phyloP scores from a whole-genome alignment of 1,140 invertebrate genomes.

The Zaprionus nigranus region DNA sequence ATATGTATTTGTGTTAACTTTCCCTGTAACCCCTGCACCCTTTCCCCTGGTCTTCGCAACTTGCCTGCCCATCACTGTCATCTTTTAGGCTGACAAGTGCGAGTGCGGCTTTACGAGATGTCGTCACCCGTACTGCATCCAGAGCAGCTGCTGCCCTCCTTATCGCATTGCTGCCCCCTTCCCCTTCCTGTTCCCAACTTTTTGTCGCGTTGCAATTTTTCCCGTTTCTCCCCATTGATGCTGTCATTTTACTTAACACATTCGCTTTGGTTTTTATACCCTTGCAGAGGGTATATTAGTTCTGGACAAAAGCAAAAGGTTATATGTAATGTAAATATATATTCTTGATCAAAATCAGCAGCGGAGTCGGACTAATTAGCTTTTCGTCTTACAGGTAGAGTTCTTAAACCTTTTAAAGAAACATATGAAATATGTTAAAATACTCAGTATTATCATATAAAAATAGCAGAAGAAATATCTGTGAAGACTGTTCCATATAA shows the following conservation, averaged over 20 bases:
- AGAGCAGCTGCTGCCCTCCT: constrained; percentile 25
- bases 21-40: not conserved
- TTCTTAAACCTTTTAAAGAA: no score
- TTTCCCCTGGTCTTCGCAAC: constrained; percentile 30
- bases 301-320: no score
- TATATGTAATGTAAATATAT: no score
- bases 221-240: constrained; percentile 22
- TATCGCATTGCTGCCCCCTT: not conserved
- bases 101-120: constrained; percentile 75
- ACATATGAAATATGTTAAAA: no score
- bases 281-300: no score
- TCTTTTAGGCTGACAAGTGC: constrained; percentile 79
- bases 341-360: no score
- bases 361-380: no score
- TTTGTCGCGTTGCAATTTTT: constrained; percentile 39
- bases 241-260: constrained; percentile 58
- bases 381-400: no score
- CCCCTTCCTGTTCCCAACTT: not conserved
- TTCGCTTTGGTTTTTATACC: constrained; percentile 24
- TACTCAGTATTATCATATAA: no score
- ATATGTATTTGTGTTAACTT: constrained; percentile 61
- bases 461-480: no score
- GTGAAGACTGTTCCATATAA: no score
- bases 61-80: constrained; percentile 76
- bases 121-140: constrained; percentile 54